Conservation (phyloP, 2,113 vertebrate species). For the Oreochromis niloticus region DNA sequence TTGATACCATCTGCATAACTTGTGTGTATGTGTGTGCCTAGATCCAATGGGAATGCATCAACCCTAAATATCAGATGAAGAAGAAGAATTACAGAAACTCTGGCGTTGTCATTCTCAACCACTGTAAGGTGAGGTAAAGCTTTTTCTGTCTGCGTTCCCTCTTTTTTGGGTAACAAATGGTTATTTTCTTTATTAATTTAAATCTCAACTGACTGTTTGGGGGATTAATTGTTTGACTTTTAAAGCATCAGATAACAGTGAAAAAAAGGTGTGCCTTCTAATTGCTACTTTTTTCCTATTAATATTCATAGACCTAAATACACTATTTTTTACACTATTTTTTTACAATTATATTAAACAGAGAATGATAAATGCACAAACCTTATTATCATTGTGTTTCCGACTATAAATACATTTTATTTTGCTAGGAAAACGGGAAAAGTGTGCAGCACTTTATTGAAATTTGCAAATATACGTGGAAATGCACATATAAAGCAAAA, state of each 20-base stretch:
- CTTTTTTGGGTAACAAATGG: neutral
- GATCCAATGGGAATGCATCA: constrained; percentile 98
- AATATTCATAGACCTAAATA: neutral
- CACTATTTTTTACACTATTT: neutral
- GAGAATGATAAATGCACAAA: neutral
- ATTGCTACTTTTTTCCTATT: neutral
- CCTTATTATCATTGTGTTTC: neutral
- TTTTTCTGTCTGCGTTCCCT: neutral
- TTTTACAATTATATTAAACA: neutral
- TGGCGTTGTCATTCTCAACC: constrained; percentile 90
- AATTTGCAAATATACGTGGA: neutral
- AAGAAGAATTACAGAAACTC: constrained; percentile 99
- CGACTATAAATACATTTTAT: neutral
- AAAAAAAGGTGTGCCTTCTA: neutral
- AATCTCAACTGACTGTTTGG: neutral
- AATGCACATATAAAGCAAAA: neutral
- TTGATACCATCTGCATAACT: neutral
- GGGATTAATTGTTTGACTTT: neutral
- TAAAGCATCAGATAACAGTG: neutral
- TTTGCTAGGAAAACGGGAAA: neutral
- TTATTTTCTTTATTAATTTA: neutral
- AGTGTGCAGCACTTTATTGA: neutral
- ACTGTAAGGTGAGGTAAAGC: constrained; percentile 83
- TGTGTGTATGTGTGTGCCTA: constrained; percentile 35
- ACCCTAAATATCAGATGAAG: constrained; percentile 97